A percentile compares a stretch with the other conserved stretches of the same genome.
These are phyloP conservation scores for Ascaphus truei DNA, from an alignment of 2,113 vertebrate species.

Conservation along the genomic window DNA sequence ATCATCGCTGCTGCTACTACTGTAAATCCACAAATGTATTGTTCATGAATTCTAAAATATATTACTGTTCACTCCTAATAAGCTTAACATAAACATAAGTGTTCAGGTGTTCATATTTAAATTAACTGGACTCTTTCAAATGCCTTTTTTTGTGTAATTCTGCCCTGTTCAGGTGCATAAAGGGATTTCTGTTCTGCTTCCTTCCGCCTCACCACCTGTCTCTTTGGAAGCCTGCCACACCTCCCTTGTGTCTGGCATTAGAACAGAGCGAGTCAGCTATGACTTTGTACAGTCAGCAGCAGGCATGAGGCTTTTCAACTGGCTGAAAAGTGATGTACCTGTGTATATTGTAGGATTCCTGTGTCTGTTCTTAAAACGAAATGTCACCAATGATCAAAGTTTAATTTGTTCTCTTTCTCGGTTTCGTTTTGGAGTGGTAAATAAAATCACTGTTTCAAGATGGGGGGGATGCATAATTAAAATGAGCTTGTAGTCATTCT, in stretches of 20 bases:
- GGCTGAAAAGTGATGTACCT: constrained; percentile 20
- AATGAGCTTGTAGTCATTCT: not conserved
- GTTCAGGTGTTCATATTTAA: not conserved
- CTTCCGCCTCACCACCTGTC: constrained; percentile 18
- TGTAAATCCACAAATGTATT: too few species aligned
- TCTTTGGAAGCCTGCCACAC: constrained; percentile 32
- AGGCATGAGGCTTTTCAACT: not conserved
- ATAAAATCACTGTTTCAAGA: not conserved
- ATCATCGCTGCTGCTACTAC: too few species aligned
- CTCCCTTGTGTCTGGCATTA: constrained; percentile 32
- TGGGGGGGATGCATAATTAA: constrained; percentile 3
- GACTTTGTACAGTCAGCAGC: constrained; percentile 15
- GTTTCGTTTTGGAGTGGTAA: not conserved
- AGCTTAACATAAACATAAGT: not conserved
- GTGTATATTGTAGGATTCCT: not conserved
- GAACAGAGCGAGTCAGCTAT: constrained; percentile 23
- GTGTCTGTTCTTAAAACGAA: constrained; percentile 10
- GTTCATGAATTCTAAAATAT: too few species aligned
- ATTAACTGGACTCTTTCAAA: too few species aligned
- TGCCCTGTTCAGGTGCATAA: constrained; percentile 26
- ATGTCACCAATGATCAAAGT: not conserved
- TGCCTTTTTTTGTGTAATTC: constrained; percentile 1
- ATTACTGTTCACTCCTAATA: not conserved
- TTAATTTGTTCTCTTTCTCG: not conserved
- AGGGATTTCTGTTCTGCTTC: constrained; percentile 4